Base-by-base conservation (phyloP, 2,113 vertebrate genomes). In the Psettodes erumei region DNA sequence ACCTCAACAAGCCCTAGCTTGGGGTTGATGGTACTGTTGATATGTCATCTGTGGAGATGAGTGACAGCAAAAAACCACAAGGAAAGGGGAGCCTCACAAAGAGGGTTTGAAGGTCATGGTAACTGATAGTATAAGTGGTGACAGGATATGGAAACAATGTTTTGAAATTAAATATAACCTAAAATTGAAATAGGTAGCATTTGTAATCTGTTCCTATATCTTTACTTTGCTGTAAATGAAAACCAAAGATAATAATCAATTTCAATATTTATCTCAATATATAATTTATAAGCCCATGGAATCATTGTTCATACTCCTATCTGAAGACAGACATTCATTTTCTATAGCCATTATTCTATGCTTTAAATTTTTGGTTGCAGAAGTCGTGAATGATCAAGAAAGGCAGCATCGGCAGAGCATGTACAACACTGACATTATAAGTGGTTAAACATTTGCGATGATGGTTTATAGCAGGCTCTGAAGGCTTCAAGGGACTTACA, bases 1-100 rank as follows among this genome's bases (percentile, higher is more conserved):
- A 79, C 16, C 30, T 77, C 19, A 79, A 81, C 86, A 90, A 82
- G 90, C 70, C 77, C 71, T 48, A 80, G 54, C 90, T 73, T 87
- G 81, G 59, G 54, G 40, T 65, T 73, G 75, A 81, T 71, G 51
- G 25, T 77, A 80, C 75, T 30, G 8, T 50, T 65, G 54, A 69
- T 72, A 70, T 81, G 61, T 80, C 64, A 81, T 51, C 19, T 71
- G 47, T 78, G 33, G 18, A 83, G 63, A 64, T 80, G 72, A 79
- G 51, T 76, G 79, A 84, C 45, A 72, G 71, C 1, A 61, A 32
- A 54, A 54, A 23, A 53, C 11, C 19, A 19, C 10, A 70, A 27
- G n/a, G 5, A n/a, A 25, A 54, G 11, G 6, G 7, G 13, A 30
- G 10, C 18, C 21, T 43, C 5, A 25, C 2, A 2, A 42, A 59